A percentile compares a stretch with the other conserved stretches of the same genome.
Conservation (phyloP, 2,888 invertebrate genomes). For the Megalurothrips usitatus region DNA sequence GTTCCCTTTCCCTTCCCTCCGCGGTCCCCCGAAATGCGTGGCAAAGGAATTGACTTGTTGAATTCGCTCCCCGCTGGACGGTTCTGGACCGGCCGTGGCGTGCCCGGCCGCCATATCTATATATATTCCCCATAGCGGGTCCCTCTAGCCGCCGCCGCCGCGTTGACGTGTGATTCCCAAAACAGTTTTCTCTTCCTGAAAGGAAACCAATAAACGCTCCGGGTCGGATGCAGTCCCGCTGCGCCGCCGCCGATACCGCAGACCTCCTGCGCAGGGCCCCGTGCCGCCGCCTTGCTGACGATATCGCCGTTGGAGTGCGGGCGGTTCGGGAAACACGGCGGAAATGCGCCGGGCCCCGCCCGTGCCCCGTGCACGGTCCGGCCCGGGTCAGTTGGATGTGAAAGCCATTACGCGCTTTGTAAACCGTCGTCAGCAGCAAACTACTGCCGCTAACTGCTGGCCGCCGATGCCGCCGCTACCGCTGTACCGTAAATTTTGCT, state of each 20-base stretch:
- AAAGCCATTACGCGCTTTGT: no score
- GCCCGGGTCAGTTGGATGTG: no score
- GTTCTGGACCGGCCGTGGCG: not conserved
- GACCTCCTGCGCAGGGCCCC: no score
- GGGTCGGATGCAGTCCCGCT: not conserved
- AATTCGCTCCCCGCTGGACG: not conserved
- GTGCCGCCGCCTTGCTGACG: no score
- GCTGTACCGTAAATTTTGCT: no score
- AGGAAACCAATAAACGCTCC: slow-evolving; percentile 3
- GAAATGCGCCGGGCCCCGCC: no score
- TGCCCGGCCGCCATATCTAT: not conserved
- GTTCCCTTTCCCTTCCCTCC: not conserved
- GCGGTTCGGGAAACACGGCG: no score
- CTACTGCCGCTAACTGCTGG: no score
- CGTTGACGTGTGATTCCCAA: slow-evolving; percentile 18
- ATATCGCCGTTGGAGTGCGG: no score
- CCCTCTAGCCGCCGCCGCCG: not conserved
- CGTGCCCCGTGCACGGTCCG: no score
- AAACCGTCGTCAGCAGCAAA: no score
- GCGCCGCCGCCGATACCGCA: not conserved
- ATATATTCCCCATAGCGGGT: not conserved
- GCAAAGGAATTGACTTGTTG: slow-evolving; percentile 8
- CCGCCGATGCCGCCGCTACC: no score
- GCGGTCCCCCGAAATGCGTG: not conserved
- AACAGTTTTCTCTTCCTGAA: slow-evolving; percentile 22